Conservation (phyloP, 2,888 invertebrate species). For the Campoplex capitator region DNA sequence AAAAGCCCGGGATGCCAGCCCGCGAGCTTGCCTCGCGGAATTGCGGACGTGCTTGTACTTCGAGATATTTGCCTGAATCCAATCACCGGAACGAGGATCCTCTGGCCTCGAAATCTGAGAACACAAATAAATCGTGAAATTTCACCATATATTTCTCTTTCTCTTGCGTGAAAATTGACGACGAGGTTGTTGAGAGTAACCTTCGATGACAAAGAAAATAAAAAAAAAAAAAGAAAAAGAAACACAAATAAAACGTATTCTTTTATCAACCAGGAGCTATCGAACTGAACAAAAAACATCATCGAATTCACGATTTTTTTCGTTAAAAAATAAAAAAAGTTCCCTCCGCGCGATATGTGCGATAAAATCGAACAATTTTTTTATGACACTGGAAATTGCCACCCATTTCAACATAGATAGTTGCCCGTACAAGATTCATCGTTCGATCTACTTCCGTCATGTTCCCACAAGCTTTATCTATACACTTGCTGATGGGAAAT, state of each 20-base stretch:
- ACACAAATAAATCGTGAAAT: constrained; percentile 23
- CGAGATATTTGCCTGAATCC: constrained; percentile 44
- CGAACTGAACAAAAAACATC: neutral
- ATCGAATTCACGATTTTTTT: neutral
- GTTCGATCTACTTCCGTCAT: constrained; percentile 3
- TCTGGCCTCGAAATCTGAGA: constrained; percentile 10
- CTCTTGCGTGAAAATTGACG: neutral
- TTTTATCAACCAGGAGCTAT: too few species aligned
- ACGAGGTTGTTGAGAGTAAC: neutral
- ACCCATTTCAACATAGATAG: constrained; percentile 18
- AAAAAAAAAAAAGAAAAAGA: neutral
- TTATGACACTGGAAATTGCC: constrained; percentile 7
- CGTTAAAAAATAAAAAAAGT: neutral
- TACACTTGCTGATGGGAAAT: neutral
- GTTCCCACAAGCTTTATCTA: neutral
- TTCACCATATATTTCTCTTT: neutral
- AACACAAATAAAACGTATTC: too few species aligned
- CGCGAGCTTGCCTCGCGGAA: constrained; percentile 46
- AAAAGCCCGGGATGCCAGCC: constrained; percentile 39
- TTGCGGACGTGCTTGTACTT: constrained; percentile 60
- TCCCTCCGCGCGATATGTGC: neutral
- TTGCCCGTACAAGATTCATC: constrained; percentile 1
- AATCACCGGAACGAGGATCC: constrained; percentile 4
- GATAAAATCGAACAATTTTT: neutral
- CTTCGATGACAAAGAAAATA: neutral